These are phyloP conservation scores for Musca vetustissima DNA, from an alignment of 1,140 invertebrate species.

Conservation along the genomic window DNA sequence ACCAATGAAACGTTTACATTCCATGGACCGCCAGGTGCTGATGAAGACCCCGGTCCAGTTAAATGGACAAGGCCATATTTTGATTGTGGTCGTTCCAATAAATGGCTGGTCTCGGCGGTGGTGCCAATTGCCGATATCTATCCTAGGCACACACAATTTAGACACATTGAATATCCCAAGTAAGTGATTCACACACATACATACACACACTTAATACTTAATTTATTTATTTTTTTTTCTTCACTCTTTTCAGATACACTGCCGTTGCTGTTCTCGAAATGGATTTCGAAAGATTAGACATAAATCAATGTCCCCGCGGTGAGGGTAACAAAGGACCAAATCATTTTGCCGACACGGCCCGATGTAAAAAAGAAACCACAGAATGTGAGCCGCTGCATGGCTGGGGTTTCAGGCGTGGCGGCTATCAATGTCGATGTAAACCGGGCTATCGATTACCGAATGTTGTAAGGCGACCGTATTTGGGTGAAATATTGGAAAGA, in stretches of 20 bases:
- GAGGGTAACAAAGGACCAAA: conserved; percentile 88
- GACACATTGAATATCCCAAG: conserved; percentile 95
- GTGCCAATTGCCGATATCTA: conserved; percentile 94
- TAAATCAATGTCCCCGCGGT: conserved; percentile 93
- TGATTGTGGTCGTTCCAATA: conserved; percentile 93
- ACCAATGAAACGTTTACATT: conserved; percentile 95
- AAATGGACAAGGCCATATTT: conserved; percentile 95
- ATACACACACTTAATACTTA: too few species aligned
- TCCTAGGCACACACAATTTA: conserved; percentile 89
- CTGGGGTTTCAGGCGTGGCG: conserved; percentile 92
- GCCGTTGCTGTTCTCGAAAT: conserved; percentile 91
- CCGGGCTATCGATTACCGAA: conserved; percentile 87
- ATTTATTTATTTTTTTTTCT: neutral
- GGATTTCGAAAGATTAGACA: conserved; percentile 96
- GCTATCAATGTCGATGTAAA: conserved; percentile 92
- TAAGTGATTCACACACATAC: too few species aligned
- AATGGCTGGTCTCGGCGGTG: conserved; percentile 92
- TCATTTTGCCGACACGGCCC: conserved; percentile 84
- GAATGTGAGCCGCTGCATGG: conserved; percentile 97
- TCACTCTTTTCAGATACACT: conserved; percentile 71
- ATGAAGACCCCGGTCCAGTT: conserved; percentile 86
- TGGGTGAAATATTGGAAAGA: conserved; percentile 91
- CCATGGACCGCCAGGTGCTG: conserved; percentile 87
- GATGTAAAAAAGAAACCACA: conserved; percentile 91
- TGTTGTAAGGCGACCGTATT: conserved; percentile 82